These are phyloP conservation scores for Maylandia zebra DNA, from an alignment of 2,113 vertebrate genomes.

Conservation along the genomic window DNA sequence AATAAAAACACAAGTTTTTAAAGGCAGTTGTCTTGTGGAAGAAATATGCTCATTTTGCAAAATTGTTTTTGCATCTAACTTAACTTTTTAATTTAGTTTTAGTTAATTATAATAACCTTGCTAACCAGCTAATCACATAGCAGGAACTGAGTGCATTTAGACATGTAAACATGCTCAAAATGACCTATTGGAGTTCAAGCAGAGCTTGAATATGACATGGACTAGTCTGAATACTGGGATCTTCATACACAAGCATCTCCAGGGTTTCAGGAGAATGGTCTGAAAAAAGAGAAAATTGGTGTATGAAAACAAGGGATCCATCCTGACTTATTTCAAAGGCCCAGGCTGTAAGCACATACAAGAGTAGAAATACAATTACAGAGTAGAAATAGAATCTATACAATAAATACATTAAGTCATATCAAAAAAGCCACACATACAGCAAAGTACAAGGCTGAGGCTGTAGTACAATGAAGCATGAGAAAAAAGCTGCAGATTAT, in stretches of 20 bases:
- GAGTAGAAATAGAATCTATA: background rate
- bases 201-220: background rate
- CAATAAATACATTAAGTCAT: background rate
- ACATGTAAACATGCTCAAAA: background rate
- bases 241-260: background rate
- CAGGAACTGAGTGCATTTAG: background rate
- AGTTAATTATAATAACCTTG: background rate
- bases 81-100: rapidly evolving
- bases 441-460: background rate
- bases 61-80: background rate
- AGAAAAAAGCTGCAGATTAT: background rate
- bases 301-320: background rate
- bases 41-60: background rate
- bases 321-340: background rate
- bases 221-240: background rate
- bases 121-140: background rate
- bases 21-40: background rate
- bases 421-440: background rate
- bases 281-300: background rate
- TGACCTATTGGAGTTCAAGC: background rate
- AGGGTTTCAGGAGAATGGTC: background rate
- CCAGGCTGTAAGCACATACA: background rate
- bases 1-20: background rate
- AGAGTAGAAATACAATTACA: too few species aligned
- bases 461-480: background rate